Percentiles rank a stretch among this genome's conserved stretches.
Evolutionary conservation across 2,797 vertebrate genomes (phyloP).

Genomic region (Ateles fusciceps): DNA sequence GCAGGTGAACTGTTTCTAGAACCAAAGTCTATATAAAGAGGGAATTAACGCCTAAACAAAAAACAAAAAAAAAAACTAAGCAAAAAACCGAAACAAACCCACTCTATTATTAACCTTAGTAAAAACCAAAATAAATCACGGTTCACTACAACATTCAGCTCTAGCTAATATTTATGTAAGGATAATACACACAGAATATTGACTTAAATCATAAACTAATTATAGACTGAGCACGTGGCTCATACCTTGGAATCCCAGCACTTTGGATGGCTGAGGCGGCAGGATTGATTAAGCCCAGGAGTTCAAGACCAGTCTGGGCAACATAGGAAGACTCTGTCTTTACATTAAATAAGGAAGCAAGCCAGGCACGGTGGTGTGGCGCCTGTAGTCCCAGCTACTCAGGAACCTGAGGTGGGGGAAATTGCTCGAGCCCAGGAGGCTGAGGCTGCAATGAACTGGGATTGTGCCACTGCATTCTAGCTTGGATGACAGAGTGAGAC

Average conservation of each 20-base stretch:
- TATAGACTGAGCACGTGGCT: not conserved
- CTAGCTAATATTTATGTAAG: not conserved
- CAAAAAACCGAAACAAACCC: not conserved
- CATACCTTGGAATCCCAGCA: too few relatives aligned
- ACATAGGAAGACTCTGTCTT: not conserved
- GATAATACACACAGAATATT: not conserved
- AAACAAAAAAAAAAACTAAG: not conserved
- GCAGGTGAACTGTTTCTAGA: constrained; percentile 80
- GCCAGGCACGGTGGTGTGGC: not conserved
- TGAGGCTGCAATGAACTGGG: not conserved
- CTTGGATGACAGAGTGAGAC: too few relatives aligned
- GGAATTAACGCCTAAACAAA: constrained; percentile 73
- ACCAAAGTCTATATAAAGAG: constrained; percentile 84
- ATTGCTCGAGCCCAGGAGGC: too few relatives aligned
- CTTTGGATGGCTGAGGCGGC: too few relatives aligned
- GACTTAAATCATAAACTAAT: not conserved
- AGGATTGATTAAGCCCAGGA: not conserved
- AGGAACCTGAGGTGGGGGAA: not conserved
- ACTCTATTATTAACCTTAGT: not conserved
- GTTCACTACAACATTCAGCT: not conserved
- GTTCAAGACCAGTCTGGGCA: not conserved
- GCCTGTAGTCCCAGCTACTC: not conserved
- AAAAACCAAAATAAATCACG: not conserved
- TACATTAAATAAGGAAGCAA: not conserved
- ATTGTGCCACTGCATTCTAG: not conserved